Base-by-base conservation (phyloP, 2,888 invertebrate species). In the Tubiluchus corallicola region DNA sequence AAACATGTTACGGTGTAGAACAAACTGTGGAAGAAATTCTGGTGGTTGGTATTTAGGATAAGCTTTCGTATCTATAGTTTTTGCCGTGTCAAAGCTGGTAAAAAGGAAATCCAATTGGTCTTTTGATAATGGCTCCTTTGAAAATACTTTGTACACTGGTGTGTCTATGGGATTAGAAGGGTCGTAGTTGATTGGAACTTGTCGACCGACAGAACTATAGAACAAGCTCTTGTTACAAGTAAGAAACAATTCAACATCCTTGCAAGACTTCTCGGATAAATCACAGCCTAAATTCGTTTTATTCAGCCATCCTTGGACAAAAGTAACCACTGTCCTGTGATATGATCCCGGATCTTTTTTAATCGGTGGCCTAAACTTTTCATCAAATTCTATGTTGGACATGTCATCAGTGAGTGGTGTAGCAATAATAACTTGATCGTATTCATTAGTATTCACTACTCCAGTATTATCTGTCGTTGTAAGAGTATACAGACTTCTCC, bases 341-440 rank as follows among this genome's bases (percentile, higher is more conserved):
- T 67, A 73, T 38, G 57, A 52, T 3, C 66, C 68, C 4, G 55
- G 48, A 52, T 69, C 60, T 5, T 48, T 40, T 2, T 55, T 43
- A 4, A 66, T 50, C 19, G 58, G 48, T 4, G 51, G 48, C 4
- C 16, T 4, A 5, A 4, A 47, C 13, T 68, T 67, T 41, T 61
- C 66, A 41, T 59, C 59, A 54, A 74, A 72, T 41, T 58, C 51
- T 17, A 74, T 68, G 9, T 57, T 54, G 41, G 52, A 56, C 37
- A 62, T 66, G 55, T 69, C 65, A 1, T 48, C 49, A 4, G 68
- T 68, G 29, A 73, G 57, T 1, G 75, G 75, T 20, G 68, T 57
- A 15, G 75, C 74, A 16, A 76, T 49, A 38, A 76, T 66, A 2
- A 76, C 69, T 45, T 70, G 63, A 52, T 75, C 73, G 52, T 72